phyloP scores from a whole-genome alignment of 2,888 invertebrate species.

The Scaptomyza parva region DNA sequence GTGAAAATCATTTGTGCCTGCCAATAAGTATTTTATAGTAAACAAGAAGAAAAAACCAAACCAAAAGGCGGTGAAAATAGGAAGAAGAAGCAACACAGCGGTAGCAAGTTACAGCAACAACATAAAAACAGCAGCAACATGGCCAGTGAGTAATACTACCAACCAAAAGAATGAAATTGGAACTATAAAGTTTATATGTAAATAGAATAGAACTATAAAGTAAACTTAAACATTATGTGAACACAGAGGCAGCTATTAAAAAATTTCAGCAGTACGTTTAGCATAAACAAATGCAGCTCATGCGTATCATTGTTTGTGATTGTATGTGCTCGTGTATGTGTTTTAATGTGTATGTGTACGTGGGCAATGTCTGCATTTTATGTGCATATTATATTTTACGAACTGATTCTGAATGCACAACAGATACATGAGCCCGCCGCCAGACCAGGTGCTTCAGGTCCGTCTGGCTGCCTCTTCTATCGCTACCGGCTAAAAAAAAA shows the following conservation, averaged over 20 bases:
- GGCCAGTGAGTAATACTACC: constrained; percentile 81
- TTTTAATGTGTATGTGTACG: constrained; percentile 20
- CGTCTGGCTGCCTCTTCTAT: constrained; percentile 25
- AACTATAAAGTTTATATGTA: constrained; percentile 46
- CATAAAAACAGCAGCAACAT: constrained; percentile 51
- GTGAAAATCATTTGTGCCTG: constrained; percentile 36
- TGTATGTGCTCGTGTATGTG: constrained; percentile 25
- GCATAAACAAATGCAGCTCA: constrained; percentile 74
- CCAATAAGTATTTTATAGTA: constrained; percentile 40
- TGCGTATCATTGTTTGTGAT: constrained; percentile 53
- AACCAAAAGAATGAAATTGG: constrained; percentile 23
- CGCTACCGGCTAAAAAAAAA: constrained; percentile 33
- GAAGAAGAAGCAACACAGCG: constrained; percentile 28
- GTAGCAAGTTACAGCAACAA: constrained; percentile 39
- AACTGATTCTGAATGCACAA: constrained; percentile 57
- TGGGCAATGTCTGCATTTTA: constrained; percentile 54
- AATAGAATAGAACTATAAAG: constrained; percentile 43
- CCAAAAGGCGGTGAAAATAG: constrained; percentile 43
- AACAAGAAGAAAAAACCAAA: constrained; percentile 21
- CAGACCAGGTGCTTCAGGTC: constrained; percentile 50
- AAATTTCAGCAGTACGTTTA: constrained; percentile 36
- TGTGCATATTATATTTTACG: constrained; percentile 56
- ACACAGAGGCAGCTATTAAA: constrained; percentile 25
- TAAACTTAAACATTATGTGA: constrained; percentile 30
- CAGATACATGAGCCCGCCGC: constrained; percentile 41